Conservation (phyloP, 92 coral and sea anemone species). For the Anthopleura xanthogrammica region DNA sequence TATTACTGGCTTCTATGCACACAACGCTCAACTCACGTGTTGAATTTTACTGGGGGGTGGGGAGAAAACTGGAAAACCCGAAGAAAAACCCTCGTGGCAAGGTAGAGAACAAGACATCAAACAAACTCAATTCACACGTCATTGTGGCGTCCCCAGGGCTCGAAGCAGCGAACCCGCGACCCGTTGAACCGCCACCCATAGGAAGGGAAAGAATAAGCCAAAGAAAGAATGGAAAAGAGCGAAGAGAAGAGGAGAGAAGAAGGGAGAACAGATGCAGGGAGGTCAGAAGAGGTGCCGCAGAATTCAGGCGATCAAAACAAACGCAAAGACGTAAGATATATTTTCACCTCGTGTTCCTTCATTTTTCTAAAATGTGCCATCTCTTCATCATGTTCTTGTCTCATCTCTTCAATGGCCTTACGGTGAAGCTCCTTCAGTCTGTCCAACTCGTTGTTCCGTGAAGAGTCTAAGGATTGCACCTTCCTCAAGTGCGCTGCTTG, state of each 20-base stretch:
- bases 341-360: slow-evolving; percentile 71
- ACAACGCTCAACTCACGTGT: not conserved
- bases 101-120: no score
- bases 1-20: no score
- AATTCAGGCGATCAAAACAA: not conserved
- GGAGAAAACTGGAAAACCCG: no score
- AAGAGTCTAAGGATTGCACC: slow-evolving; percentile 57
- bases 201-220: no score
- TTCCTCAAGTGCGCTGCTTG: slow-evolving; percentile 64
- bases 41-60: not conserved
- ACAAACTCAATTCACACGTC: no score
- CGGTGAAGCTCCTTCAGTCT: slow-evolving; percentile 90
- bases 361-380: slow-evolving; percentile 71
- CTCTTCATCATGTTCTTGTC: slow-evolving; percentile 79
- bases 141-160: no score
- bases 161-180: no score
- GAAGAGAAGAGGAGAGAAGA: not conserved
- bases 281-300: not conserved
- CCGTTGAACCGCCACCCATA: no score
- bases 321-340: not conserved
- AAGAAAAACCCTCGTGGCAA: no score
- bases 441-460: slow-evolving; percentile 69
- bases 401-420: slow-evolving; percentile 70
- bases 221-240: no score
- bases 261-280: not conserved